Percentiles rank a stretch among this genome's conserved stretches.
Evolutionary conservation across 2,888 invertebrate species (phyloP).

Genomic region (Chesias legatella): DNA sequence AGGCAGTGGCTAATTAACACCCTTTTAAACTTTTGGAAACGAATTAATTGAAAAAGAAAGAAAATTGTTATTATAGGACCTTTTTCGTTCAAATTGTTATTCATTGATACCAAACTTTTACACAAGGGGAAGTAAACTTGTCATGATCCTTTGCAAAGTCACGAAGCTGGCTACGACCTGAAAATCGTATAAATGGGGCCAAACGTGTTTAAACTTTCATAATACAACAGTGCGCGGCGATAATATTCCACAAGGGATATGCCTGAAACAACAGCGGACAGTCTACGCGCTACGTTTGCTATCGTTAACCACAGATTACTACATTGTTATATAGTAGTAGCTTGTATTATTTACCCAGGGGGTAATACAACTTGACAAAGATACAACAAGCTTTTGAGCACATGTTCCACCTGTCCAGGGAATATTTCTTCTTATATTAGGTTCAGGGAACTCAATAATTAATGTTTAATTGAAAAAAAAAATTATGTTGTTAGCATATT

Average conservation of each 20-base stretch:
- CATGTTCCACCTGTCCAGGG: too few species aligned
- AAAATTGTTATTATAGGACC: not conserved
- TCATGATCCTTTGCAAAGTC: conserved; percentile 29
- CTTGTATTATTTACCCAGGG: conserved; percentile 24
- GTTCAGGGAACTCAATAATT: too few species aligned
- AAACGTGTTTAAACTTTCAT: conserved; percentile 34
- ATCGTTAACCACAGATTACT: conserved; percentile 9
- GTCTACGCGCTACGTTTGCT: conserved; percentile 30
- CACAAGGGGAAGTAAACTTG: conserved; percentile 22
- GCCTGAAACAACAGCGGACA: conserved; percentile 38
- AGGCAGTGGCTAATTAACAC: conserved; percentile 4
- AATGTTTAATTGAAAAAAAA: too few species aligned
- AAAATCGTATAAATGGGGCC: conserved; percentile 34
- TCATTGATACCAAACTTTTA: not conserved
- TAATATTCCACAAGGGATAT: conserved; percentile 43
- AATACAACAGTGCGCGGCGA: conserved; percentile 34
- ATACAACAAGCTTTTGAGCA: conserved; percentile 10
- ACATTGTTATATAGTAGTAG: conserved; percentile 7
- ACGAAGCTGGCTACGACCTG: conserved; percentile 31
- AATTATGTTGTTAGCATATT: too few species aligned
- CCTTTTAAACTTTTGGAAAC: conserved; percentile 2
- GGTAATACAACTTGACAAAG: conserved; percentile 23
- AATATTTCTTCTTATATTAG: too few species aligned
- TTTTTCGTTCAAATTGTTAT: not conserved
- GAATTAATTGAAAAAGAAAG: conserved; percentile 4